phyloP scores from a whole-genome alignment of 1,140 invertebrate genomes.

The Drosophila carrolli region DNA sequence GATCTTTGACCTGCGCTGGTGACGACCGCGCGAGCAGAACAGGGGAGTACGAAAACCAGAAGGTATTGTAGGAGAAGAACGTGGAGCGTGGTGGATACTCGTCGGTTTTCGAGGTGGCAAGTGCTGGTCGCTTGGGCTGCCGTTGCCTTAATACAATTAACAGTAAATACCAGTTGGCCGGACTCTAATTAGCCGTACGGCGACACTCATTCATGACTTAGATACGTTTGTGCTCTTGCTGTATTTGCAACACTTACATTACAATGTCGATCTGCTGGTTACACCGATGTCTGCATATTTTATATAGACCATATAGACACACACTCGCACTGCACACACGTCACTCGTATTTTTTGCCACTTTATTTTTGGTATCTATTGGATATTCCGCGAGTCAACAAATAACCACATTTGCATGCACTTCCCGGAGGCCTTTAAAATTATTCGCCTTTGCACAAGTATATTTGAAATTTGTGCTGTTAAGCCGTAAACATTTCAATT shows the following conservation, averaged over 20 bases:
- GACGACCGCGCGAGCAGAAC: conserved; percentile 68
- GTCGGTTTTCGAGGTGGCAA: conserved; percentile 56
- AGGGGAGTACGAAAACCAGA: conserved; percentile 17
- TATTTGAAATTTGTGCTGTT: conserved; percentile 16
- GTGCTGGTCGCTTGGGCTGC: conserved; percentile 37
- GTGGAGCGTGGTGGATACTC: conserved; percentile 63
- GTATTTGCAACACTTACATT: conserved; percentile 56
- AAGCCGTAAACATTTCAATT: conserved; percentile 71
- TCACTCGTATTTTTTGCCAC: conserved; percentile 37
- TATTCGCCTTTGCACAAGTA: conserved; percentile 19
- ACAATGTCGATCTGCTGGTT: conserved; percentile 44
- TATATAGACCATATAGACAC: conserved; percentile 46
- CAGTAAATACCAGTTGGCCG: conserved; percentile 78
- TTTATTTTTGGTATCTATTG: conserved; percentile 47
- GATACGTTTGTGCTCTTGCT: conserved; percentile 6
- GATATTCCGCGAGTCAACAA: conserved; percentile 61
- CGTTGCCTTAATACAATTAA: conserved; percentile 73
- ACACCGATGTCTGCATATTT: conserved; percentile 60
- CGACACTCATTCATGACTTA: conserved; percentile 24
- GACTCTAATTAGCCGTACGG: conserved; percentile 61
- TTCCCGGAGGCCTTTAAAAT: conserved; percentile 56
- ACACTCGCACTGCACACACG: conserved; percentile 26
- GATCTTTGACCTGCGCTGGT: conserved; percentile 80
- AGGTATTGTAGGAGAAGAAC: conserved; percentile 45
- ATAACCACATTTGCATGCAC: conserved; percentile 71